Evolutionary conservation across 2,113 vertebrate genomes (phyloP).

Genomic region (Panthera tigris): DNA sequence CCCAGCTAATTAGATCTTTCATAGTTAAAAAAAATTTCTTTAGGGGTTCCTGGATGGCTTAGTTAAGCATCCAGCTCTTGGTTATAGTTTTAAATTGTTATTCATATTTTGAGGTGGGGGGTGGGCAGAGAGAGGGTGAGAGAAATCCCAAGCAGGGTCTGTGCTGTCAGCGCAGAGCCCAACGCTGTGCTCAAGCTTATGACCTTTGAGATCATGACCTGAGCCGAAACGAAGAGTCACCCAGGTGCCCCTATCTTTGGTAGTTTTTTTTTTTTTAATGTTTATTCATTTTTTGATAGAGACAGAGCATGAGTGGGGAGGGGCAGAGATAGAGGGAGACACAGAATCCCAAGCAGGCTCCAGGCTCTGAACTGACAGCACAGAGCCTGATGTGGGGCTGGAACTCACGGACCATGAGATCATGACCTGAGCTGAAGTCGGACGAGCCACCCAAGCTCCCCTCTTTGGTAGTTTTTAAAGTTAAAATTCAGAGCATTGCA

Average conservation of each 20-base stretch:
- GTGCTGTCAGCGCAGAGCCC: too few relatives aligned
- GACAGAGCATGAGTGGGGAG: not conserved
- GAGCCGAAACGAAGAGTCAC: not conserved
- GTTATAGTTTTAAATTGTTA: too few relatives aligned
- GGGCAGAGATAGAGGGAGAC: not conserved
- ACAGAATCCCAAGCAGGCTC: not conserved
- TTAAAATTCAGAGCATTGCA: slow-evolving; percentile 39
- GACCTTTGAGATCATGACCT: too few relatives aligned
- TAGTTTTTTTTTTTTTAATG: not conserved
- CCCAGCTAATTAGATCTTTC: not conserved
- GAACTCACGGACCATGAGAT: not conserved
- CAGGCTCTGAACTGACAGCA: too few relatives aligned
- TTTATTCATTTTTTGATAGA: not conserved
- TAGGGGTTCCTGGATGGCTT: too few relatives aligned
- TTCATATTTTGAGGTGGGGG: too few relatives aligned
- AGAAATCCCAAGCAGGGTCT: too few relatives aligned
- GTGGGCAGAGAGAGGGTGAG: too few relatives aligned
- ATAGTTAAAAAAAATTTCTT: not conserved
- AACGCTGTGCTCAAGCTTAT: too few relatives aligned
- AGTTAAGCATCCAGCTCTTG: too few relatives aligned
- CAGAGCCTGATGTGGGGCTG: not conserved
- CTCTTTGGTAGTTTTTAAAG: not conserved
- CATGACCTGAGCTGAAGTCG: not conserved
- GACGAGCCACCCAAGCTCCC: not conserved
- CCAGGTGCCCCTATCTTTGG: not conserved